Evolutionary conservation across 2,888 invertebrate genomes (phyloP), one percentile per base, ranked within the genome.

Genomic region (Charanyca ferruginea): DNA sequence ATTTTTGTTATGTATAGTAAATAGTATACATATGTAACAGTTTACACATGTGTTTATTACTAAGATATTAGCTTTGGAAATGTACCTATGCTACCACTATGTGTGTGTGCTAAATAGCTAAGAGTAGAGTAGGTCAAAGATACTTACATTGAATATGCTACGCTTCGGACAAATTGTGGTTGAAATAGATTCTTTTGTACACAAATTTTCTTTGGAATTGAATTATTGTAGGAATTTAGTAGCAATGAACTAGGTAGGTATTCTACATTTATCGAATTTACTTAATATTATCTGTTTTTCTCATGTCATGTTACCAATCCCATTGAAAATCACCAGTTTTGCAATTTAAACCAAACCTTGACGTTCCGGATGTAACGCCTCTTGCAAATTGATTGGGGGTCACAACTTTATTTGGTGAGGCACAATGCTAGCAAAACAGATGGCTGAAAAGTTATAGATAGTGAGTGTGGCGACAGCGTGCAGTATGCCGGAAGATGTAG

Each of bases 71-170:
- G 45, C 74, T 70, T 66, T 68, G 54, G 55, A 54, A 77, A 71
- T 77, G 57, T 61, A n/a, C n/a, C n/a, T n/a, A 52, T 54, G 51
- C 66, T 53, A 51, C 41, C 55, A 49, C 35, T 18, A 20, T 67
- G 67, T 67, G 38, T 18, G 18, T 67, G 67, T 67, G 38, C 66
- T 60, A 48, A 73, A 69, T 74, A 66, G 25, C 52, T 18, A 6
- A 52, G 59, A 77, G 74, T 81, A 52, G 59, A 77, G 74, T 81
- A 77, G 81, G 81, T 80, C 83, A 73, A 68, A 61, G 66, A 72
- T 60, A 77, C 65, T n/a, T n/a, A n/a, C n/a, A n/a, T n/a, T n/a
- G n/a, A 62, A 32, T 32, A 7, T 28, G 66, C 3, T 16, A 63
- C 23, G 49, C 41, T 68, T 53, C 22, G 22, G 25, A 53, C 28